A percentile compares a stretch with the other conserved stretches of the same genome.
phyloP scores from a whole-genome alignment of 2,888 invertebrate species.

The Eilema depressum region DNA sequence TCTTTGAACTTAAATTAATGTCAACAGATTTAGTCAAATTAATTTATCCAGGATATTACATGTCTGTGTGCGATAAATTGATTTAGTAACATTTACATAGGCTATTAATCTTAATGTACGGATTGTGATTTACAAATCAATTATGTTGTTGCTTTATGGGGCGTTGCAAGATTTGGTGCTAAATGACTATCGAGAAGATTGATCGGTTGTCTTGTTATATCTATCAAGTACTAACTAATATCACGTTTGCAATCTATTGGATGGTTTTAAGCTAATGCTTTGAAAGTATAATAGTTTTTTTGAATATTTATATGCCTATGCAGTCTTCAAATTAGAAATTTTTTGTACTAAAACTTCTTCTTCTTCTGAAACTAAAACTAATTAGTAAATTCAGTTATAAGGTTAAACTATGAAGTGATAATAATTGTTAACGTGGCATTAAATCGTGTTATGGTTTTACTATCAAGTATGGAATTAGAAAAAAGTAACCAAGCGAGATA shows the following conservation, averaged over 20 bases:
- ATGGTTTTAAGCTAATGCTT: not conserved
- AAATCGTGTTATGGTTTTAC: too few relatives aligned
- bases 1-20: not conserved
- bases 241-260: not conserved
- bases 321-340: too few relatives aligned
- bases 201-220: not conserved
- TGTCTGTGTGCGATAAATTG: constrained; percentile 59
- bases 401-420: too few relatives aligned
- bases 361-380: too few relatives aligned
- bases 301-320: too few relatives aligned
- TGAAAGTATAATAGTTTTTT: too few relatives aligned
- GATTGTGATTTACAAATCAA: constrained; percentile 35
- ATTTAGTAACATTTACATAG: constrained; percentile 59
- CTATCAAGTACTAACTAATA: not conserved
- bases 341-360: too few relatives aligned
- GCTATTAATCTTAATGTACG: constrained; percentile 57
- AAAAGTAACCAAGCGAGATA: too few relatives aligned
- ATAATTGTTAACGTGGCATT: too few relatives aligned
- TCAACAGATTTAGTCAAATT: constrained; percentile 42
- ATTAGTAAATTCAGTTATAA: too few relatives aligned
- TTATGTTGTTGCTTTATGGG: constrained; percentile 28
- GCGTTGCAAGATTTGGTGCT: constrained; percentile 12
- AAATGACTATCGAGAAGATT: constrained; percentile 11
- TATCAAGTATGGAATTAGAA: too few relatives aligned
- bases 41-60: constrained; percentile 56